A percentile compares a stretch with the other conserved stretches of the same genome.
Conservation (phyloP, 2,888 invertebrate genomes). For the Xestoiulus laeticollis region DNA sequence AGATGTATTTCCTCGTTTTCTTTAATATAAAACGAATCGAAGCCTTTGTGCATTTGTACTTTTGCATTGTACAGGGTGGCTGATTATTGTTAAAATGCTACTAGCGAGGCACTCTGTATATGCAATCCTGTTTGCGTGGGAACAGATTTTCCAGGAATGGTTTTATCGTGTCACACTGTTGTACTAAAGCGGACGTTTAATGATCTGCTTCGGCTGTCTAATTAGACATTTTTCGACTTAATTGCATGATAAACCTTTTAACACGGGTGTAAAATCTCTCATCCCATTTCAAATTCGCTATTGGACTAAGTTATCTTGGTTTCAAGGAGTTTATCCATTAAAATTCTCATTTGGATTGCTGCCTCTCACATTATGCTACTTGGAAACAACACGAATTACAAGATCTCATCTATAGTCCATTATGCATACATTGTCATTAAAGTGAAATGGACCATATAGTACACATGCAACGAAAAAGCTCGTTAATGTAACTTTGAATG, state of each 20-base stretch:
- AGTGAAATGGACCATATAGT: background rate
- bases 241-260: slow-evolving; percentile 40
- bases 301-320: background rate
- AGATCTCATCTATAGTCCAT: background rate
- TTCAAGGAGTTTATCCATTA: slow-evolving; percentile 27
- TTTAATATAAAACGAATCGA: background rate
- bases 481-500: background rate
- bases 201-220: slow-evolving; percentile 41
- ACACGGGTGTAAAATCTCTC: slow-evolving; percentile 15
- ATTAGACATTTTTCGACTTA: slow-evolving; percentile 34
- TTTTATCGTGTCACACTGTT: background rate
- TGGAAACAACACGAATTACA: background rate
- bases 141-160: background rate
- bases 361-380: background rate
- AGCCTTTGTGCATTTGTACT: too few species aligned
- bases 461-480: background rate
- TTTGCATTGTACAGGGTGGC: too few species aligned
- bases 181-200: background rate
- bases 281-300: background rate
- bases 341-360: background rate
- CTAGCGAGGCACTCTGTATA: background rate
- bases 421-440: background rate
- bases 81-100: too few species aligned
- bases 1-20: background rate
- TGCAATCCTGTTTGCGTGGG: background rate